Evolutionary conservation across 2,797 vertebrate species (phyloP), one percentile per base, ranked within the genome.

Genomic region (Lagodon rhomboides): DNA sequence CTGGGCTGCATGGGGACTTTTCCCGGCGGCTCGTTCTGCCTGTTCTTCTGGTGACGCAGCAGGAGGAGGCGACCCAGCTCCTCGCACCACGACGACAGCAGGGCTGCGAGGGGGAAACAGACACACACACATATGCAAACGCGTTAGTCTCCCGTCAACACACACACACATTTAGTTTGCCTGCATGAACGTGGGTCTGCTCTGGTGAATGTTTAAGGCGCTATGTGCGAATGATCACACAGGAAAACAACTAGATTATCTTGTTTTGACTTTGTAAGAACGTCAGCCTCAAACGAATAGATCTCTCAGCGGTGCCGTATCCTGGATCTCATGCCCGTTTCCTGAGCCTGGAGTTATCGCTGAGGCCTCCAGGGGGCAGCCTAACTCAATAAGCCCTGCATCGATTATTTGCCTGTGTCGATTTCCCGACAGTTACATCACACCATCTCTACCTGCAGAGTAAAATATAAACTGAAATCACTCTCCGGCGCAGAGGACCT

Each of bases 71-170:
- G 96, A 91, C 98, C 98, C 81, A 99, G 95, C 94, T 99, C 98
- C 95, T 99, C 98, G 88, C 98, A 99, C 98, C 98, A 99, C 92
- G 98, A 99, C 0, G 98, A 99, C 79, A 99, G 96, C 94, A 99
- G 95, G 1, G 98, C 98, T 99, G 92, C 22, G 56, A 91, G 82
- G 84, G 84, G 86, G 73, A 88, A 79, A 91, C 87, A 91, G 75
- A 61, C 6, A 85, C 60, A 82, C 55, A 50, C 23, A n/a, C 51
- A 78, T 17, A 77, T 17, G 44, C 53, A 46, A 38, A 43, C 0
- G 20, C 3, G 54, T 89, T 73, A 87, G 60, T 64, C 60, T 64
- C 54, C 5, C 17, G 34, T 34, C 62, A 5, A 70, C 50, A 65
- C 55, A 67, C n/a, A 75, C 62, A 59, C 59, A 53, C n/a, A 47